A percentile compares a stretch with the other conserved stretches of the same genome.
Conservation (phyloP, 2,113 vertebrate species). For the Sinosuthora webbiana region DNA sequence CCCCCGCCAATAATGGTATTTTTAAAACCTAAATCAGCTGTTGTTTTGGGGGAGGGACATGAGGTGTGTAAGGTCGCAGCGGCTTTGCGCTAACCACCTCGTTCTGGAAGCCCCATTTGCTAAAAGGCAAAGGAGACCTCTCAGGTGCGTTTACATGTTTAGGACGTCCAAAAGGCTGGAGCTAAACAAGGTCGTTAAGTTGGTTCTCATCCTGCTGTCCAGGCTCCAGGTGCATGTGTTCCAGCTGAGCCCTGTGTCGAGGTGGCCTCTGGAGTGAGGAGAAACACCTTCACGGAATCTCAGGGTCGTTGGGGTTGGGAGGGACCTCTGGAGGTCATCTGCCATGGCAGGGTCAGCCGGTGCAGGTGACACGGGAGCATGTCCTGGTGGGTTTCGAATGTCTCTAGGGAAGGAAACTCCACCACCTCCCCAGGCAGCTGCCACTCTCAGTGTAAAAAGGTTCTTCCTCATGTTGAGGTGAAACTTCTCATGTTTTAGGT, state of each 20-base stretch:
- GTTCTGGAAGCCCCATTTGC: background rate
- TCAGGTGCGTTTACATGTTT: rapidly evolving
- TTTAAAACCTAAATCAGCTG: background rate
- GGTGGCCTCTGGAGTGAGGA: background rate
- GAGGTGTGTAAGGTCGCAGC: background rate
- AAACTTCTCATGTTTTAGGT: background rate
- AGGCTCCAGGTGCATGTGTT: background rate
- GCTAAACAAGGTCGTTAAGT: background rate
- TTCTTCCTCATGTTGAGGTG: background rate
- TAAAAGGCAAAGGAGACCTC: background rate
- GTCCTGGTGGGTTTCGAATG: background rate
- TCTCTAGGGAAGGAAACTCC: background rate
- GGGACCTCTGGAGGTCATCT: too few relatives aligned
- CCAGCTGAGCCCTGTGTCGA: rapidly evolving
- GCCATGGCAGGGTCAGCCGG: background rate
- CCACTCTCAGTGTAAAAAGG: background rate
- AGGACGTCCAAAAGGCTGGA: background rate
- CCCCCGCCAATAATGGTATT: background rate
- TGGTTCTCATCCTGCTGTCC: background rate
- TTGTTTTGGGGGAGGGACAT: background rate
- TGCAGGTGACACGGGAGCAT: background rate
- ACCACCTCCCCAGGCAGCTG: background rate
- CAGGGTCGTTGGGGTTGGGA: background rate
- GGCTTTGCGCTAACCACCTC: too few relatives aligned
- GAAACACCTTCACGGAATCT: background rate